A percentile compares a stretch with the other conserved stretches of the same genome.
These are phyloP conservation scores for Dallia pectoralis DNA, from an alignment of 2,797 vertebrate species.

Conservation along the genomic window DNA sequence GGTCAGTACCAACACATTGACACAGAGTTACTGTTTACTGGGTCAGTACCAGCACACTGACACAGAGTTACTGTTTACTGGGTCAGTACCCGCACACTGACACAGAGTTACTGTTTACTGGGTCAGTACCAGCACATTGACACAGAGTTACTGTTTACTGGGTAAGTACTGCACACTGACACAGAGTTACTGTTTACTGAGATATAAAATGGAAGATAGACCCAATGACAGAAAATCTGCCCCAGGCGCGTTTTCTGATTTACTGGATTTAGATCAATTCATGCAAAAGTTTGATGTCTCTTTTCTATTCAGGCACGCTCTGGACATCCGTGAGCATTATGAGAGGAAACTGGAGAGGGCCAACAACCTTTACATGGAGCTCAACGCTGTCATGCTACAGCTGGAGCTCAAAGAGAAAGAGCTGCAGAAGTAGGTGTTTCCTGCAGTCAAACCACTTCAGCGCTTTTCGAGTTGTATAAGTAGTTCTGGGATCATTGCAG, in stretches of 20 bases:
- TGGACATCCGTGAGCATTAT: conserved; percentile 96
- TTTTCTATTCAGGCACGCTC: conserved; percentile 79
- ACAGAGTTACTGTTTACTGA: too few relatives aligned
- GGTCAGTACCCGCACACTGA: too few relatives aligned
- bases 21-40: conserved; percentile 2
- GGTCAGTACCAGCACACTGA: too few relatives aligned
- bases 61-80: conserved; percentile 2
- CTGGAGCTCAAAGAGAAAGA: conserved; percentile 95
- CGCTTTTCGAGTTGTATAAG: neutral
- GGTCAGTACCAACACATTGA: too few relatives aligned
- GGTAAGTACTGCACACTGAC: too few relatives aligned
- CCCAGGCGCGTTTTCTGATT: conserved; percentile 41
- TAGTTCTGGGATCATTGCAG: neutral
- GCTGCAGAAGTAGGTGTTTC: conserved; percentile 80
- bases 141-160: conserved; percentile 2
- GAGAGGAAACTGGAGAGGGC: conserved; percentile 93
- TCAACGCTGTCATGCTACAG: conserved; percentile 94
- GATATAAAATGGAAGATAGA: conserved; percentile 27
- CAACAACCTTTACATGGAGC: conserved; percentile 97
- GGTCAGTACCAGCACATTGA: too few relatives aligned
- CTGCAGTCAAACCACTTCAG: neutral
- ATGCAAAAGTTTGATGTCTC: conserved; percentile 52
- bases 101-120: conserved; percentile 2
- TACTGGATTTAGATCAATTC: conserved; percentile 45
- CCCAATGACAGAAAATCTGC: conserved; percentile 31